These are phyloP conservation scores for Syngnathus acus DNA, from an alignment of 2,797 vertebrate genomes.

Conservation along the genomic window DNA sequence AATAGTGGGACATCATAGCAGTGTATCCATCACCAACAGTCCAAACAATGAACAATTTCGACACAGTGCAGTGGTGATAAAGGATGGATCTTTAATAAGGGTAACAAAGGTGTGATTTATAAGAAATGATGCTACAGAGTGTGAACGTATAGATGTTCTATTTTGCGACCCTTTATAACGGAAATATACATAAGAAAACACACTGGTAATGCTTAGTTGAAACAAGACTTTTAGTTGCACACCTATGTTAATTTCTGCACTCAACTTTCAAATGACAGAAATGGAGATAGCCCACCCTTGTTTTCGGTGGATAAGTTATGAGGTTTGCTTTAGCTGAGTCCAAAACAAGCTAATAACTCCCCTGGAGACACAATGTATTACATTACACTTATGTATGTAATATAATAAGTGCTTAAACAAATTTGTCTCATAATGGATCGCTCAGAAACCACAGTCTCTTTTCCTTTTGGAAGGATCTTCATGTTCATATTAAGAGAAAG, in stretches of 20 bases:
- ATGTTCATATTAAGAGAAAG: conserved; percentile 26
- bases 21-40: not conserved
- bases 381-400: conserved; percentile 28
- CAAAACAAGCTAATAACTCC: conserved; percentile 28
- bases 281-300: not conserved
- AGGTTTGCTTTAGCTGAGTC: conserved; percentile 9
- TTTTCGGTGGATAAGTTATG: not conserved
- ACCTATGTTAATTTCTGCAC: not conserved
- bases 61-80: not conserved
- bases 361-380: conserved; percentile 35
- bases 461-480: conserved; percentile 23
- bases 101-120: not conserved
- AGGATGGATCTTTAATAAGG: not conserved
- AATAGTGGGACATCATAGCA: not conserved
- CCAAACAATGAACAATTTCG: not conserved
- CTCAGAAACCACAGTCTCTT: conserved; percentile 19
- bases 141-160: not conserved
- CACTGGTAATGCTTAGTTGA: not conserved
- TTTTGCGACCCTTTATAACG: not conserved
- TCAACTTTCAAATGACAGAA: not conserved
- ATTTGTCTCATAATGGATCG: conserved; percentile 26
- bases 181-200: not conserved
- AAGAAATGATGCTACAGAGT: not conserved
- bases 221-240: not conserved
- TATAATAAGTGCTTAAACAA: conserved; percentile 34